These are phyloP conservation scores for Meandrina meandrites DNA, from an alignment of 92 coral and sea anemone species.

Conservation along the genomic window DNA sequence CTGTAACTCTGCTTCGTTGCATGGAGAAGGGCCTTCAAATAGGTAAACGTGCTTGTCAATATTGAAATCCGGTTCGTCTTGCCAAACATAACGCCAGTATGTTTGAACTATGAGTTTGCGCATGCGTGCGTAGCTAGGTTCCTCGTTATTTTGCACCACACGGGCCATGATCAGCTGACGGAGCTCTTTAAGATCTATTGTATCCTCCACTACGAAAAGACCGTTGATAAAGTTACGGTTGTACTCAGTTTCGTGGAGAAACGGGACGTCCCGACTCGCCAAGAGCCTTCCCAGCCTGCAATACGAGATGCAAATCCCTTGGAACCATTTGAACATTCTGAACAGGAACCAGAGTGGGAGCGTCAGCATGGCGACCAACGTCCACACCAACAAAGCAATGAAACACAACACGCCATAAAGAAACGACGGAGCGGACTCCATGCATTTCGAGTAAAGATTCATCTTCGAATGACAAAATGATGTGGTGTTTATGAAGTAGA, in stretches of 20 bases:
- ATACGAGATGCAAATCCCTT: slow-evolving; percentile 71
- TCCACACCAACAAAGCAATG: slow-evolving; percentile 75
- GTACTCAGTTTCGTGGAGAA: slow-evolving; percentile 83
- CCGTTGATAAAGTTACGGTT: slow-evolving; percentile 86
- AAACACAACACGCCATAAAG: slow-evolving; percentile 78
- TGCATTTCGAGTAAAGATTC: slow-evolving; percentile 40
- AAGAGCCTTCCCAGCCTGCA: slow-evolving; percentile 76
- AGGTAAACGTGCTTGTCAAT: slow-evolving; percentile 69
- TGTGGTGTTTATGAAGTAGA: neutral
- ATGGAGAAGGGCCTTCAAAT: slow-evolving; percentile 73
- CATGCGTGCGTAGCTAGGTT: slow-evolving; percentile 88
- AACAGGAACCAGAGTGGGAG: slow-evolving; percentile 84
- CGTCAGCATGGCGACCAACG: slow-evolving; percentile 68
- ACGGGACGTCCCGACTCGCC: slow-evolving; percentile 88
- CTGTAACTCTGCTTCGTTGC: slow-evolving; percentile 76
- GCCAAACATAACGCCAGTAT: slow-evolving; percentile 88
- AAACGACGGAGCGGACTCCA: slow-evolving; percentile 64
- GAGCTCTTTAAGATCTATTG: slow-evolving; percentile 63
- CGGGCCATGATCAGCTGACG: slow-evolving; percentile 78
- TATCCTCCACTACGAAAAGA: slow-evolving; percentile 82
- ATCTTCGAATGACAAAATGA: slow-evolving; percentile 14
- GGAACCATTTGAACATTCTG: slow-evolving; percentile 74
- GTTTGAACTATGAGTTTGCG: slow-evolving; percentile 70
- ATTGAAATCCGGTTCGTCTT: slow-evolving; percentile 83
- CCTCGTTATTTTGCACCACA: slow-evolving; percentile 77